These are phyloP conservation scores for Perca flavescens DNA, from an alignment of 2,113 vertebrate genomes.

Conservation along the genomic window DNA sequence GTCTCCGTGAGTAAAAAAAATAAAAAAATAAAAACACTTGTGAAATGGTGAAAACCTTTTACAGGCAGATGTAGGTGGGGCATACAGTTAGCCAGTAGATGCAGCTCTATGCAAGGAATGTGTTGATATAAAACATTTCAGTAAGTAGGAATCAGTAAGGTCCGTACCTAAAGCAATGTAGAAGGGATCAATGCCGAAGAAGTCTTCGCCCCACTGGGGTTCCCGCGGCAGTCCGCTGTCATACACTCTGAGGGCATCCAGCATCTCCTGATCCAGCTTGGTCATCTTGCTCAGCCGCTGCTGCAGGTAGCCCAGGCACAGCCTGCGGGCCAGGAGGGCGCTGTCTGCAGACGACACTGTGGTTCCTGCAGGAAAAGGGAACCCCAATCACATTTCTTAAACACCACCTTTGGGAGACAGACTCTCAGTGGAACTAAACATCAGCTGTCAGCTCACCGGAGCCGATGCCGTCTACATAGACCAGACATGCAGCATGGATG, in stretches of 20 bases:
- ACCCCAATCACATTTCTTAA: not conserved
- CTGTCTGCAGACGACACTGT: constrained; percentile 86
- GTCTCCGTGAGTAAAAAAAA: not conserved
- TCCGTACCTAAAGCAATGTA: constrained; percentile 90
- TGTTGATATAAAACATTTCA: not conserved
- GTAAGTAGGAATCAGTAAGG: not conserved
- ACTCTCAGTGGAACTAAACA: not conserved
- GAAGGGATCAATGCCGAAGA: constrained; percentile 95
- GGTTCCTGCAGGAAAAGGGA: constrained; percentile 83
- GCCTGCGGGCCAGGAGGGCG: constrained; percentile 84
- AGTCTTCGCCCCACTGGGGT: constrained; percentile 87
- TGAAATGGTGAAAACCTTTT: not conserved
- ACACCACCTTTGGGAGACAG: not conserved
- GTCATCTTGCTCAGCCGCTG: constrained; percentile 85
- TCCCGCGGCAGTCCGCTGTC: constrained; percentile 84
- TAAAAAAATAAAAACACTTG: too few species aligned
- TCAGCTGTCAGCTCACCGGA: constrained; percentile 84
- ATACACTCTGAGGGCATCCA: constrained; percentile 89
- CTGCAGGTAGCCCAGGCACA: constrained; percentile 89
- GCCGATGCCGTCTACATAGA: constrained; percentile 95
- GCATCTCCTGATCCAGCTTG: constrained; percentile 85
- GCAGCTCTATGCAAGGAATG: not conserved
- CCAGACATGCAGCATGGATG: constrained; percentile 94
- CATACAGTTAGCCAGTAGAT: not conserved
- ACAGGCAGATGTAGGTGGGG: not conserved